Conservation (phyloP, 2,113 vertebrate genomes). For the Panthera uncia region DNA sequence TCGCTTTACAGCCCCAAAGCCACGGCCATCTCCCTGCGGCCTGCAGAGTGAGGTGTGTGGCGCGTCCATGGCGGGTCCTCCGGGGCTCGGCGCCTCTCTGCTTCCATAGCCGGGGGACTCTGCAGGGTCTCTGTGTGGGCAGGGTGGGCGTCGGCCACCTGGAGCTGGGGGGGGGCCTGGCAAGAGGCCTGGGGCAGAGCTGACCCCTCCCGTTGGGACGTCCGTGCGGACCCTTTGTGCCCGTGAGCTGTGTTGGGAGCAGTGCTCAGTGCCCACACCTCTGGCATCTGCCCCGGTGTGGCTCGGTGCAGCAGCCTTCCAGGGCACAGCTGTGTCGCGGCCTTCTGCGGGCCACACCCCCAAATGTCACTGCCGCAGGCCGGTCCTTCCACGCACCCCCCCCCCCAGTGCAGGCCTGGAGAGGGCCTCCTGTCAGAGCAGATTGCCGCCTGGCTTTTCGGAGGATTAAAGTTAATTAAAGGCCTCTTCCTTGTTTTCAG, state of each 20-base stretch:
- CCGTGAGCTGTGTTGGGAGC: background rate
- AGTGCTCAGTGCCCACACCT: background rate
- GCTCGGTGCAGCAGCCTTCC: background rate
- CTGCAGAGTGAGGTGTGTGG: background rate
- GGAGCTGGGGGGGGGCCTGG: background rate
- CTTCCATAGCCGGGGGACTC: rapidly evolving
- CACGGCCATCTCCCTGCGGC: no score
- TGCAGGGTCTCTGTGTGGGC: background rate
- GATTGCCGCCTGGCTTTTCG: conserved; percentile 82
- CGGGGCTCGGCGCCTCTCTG: rapidly evolving
- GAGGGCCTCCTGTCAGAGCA: conserved; percentile 80
- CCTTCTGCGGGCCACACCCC: conserved; percentile 43
- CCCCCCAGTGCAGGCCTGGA: conserved; percentile 48
- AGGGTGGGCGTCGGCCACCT: background rate
- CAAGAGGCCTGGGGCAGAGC: background rate
- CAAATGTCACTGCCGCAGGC: conserved; percentile 12
- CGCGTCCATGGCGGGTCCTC: rapidly evolving
- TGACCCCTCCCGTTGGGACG: background rate
- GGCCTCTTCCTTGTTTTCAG: conserved; percentile 82
- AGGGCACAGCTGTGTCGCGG: conserved; percentile 55
- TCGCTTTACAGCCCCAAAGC: no score
- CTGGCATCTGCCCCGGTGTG: rapidly evolving
- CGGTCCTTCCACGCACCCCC: background rate
- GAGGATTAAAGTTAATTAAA: conserved; percentile 89
- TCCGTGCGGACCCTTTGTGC: background rate